Conservation (phyloP, 2,113 vertebrate species). For the Connochaetes taurinus region DNA sequence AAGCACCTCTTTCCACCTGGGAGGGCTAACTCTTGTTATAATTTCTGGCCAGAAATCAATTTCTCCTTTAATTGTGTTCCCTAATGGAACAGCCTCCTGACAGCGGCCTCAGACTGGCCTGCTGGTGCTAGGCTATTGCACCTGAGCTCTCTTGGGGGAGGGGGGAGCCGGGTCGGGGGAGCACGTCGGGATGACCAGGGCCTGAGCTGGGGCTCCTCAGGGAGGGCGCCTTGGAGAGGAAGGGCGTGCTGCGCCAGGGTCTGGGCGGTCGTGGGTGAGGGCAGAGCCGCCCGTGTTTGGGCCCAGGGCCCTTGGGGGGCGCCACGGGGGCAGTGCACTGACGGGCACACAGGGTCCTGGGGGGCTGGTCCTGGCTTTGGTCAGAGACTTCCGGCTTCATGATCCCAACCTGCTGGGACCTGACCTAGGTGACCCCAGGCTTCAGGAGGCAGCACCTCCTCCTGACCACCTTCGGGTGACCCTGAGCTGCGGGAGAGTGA, state of each 20-base stretch:
- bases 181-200: neutral
- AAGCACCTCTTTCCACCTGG: neutral
- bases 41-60: neutral
- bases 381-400: neutral
- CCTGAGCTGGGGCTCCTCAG: accelerated
- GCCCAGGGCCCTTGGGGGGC: neutral
- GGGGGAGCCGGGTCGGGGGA: accelerated
- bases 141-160: neutral
- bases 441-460: neutral
- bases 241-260: accelerated
- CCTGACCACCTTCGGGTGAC: neutral
- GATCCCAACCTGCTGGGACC: neutral
- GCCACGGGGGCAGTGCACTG: neutral
- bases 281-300: neutral
- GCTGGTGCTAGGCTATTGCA: neutral
- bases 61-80: neutral
- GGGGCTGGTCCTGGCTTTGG: accelerated
- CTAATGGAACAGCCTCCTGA: neutral
- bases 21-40: neutral
- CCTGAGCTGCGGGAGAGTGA: neutral
- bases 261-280: neutral
- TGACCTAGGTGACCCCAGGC: neutral
- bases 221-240: accelerated
- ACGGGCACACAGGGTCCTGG: neutral
- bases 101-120: accelerated